A percentile compares a stretch with the other conserved stretches of the same genome.
Conservation (phyloP, 2,888 invertebrate species). For the Cenopis cana region DNA sequence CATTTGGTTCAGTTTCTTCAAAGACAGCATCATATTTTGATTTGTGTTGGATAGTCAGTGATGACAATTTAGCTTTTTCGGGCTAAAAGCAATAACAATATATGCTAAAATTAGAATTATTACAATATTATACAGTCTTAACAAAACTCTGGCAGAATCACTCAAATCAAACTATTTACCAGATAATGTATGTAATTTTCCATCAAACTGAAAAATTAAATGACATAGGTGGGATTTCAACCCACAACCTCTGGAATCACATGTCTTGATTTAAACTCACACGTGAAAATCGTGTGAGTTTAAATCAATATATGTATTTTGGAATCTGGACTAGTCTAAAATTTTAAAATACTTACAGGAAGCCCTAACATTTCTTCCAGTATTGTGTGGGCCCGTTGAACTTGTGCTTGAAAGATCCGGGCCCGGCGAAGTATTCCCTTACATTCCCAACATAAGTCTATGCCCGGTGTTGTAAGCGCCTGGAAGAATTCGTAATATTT, state of each 20-base stretch:
- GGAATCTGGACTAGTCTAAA: no score
- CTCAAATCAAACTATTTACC: no score
- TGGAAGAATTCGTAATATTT: background rate
- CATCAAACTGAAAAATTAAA: no score
- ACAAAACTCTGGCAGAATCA: no score
- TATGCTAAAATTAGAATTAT: no score
- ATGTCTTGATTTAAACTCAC: no score
- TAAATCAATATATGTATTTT: no score
- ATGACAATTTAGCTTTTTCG: background rate
- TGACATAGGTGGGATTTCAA: no score
- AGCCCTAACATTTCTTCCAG: constrained; percentile 4
- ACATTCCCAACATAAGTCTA: constrained; percentile 12
- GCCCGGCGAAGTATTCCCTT: background rate
- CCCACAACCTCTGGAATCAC: no score
- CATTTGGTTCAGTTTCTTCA: background rate
- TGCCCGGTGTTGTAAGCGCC: background rate
- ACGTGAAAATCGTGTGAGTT: no score
- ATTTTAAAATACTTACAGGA: background rate
- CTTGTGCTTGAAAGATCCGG: background rate
- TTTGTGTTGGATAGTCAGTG: background rate
- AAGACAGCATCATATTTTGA: constrained; percentile 3
- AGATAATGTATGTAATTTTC: no score
- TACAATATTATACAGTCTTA: no score
- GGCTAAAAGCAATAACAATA: background rate
- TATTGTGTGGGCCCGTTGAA: constrained; percentile 1